Conservation (phyloP, 2,888 invertebrate genomes). For the Tachina lurida region DNA sequence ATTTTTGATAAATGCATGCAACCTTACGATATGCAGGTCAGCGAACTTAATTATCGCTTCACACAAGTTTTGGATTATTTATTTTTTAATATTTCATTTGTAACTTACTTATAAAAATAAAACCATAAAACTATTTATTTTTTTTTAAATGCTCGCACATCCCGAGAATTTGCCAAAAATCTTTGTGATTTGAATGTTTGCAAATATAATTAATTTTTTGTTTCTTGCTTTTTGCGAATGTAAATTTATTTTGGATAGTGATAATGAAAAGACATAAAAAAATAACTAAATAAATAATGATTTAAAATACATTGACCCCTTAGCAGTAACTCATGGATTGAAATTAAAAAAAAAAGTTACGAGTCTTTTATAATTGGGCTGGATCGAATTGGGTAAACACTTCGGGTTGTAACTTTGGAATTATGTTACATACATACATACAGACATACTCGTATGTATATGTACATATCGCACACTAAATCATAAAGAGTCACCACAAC, state of each 20-base stretch:
- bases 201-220: conserved; percentile 46
- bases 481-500: too few relatives aligned
- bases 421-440: neutral
- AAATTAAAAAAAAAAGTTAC: conserved; percentile 27
- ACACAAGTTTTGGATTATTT: conserved; percentile 30
- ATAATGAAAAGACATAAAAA: conserved; percentile 49
- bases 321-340: conserved; percentile 20
- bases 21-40: neutral
- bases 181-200: conserved; percentile 30
- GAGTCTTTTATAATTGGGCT: neutral
- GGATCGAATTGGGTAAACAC: conserved; percentile 22
- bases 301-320: conserved; percentile 67
- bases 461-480: neutral
- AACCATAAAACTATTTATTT: conserved; percentile 1
- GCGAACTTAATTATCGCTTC: conserved; percentile 29
- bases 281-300: conserved; percentile 58
- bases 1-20: conserved; percentile 13
- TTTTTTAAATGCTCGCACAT: conserved; percentile 7
- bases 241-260: conserved; percentile 55
- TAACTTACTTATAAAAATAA: neutral
- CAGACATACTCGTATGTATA: too few relatives aligned
- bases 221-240: conserved; percentile 34
- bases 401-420: neutral
- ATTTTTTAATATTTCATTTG: neutral
- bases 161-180: conserved; percentile 22